These are phyloP conservation scores for Notothenia coriiceps DNA, from an alignment of 2,113 vertebrate genomes.

Conservation along the genomic window DNA sequence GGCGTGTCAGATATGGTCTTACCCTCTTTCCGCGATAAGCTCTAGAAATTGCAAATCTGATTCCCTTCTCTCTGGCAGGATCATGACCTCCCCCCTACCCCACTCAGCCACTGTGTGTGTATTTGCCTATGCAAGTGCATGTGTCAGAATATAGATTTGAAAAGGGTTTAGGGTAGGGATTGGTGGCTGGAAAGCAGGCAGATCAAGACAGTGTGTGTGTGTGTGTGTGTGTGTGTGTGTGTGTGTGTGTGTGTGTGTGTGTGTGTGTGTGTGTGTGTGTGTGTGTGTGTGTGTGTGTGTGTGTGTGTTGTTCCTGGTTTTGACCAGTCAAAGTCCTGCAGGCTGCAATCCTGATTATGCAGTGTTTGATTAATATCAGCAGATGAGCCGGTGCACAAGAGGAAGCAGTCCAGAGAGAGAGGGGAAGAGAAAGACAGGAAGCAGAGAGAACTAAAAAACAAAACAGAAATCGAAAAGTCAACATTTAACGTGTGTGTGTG, in stretches of 20 bases:
- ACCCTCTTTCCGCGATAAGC: conserved; percentile 80
- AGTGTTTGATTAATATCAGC: conserved; percentile 72
- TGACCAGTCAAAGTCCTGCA: conserved; percentile 51
- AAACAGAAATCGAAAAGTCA: conserved; percentile 30
- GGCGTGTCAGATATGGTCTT: conserved; percentile 79
- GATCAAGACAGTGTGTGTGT: conserved; percentile 51
- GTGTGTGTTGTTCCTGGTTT: conserved; percentile 26
- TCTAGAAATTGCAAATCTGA: conserved; percentile 76
- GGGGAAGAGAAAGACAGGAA: conserved; percentile 37
- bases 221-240: conserved; percentile 8
- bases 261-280: too few species aligned
- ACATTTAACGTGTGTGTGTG: conserved; percentile 2
- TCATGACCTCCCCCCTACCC: conserved; percentile 65
- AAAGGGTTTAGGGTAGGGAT: conserved; percentile 69
- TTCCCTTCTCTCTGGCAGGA: conserved; percentile 74
- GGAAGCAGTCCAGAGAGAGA: conserved; percentile 23
- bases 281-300: too few species aligned
- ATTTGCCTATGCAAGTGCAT: conserved; percentile 25
- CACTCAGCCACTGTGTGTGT: conserved; percentile 19
- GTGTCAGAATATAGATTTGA: conserved; percentile 58
- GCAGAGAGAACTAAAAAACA: conserved; percentile 45
- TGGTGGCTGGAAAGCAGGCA: conserved; percentile 53
- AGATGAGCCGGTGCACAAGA: conserved; percentile 67
- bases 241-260: conserved; percentile 5
- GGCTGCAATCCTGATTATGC: conserved; percentile 76